Base-by-base conservation (phyloP, 2,113 vertebrate species). In the Petromus typicus region DNA sequence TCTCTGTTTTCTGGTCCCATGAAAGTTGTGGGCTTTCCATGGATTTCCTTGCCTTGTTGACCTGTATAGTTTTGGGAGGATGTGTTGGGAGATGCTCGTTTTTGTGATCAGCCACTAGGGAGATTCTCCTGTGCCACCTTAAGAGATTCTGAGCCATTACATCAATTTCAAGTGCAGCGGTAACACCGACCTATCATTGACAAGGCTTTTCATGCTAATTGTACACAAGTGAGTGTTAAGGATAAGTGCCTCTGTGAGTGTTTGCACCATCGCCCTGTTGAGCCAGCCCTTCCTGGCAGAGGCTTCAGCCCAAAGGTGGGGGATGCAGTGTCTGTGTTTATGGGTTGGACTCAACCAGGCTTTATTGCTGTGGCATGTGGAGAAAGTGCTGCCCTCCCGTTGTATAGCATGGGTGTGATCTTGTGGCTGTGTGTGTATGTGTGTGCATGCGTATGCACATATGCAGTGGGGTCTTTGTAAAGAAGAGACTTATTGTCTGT, bases 271-370 rank as follows among this genome's bases (percentile, higher is more conserved):
- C 13, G 20, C 20, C 71, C 51, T 61, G 54, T 51, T 30, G 20
- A 56, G 18, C 76, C 18, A 5, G 69, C 34, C 67, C 10, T 23
- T 64, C 59, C 18, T 59, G 43, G 1, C 1, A 11, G 87, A 13
- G 1, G 0, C 30, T 43, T 45, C 3, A 2, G 64, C 34, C 0
- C 0, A 10, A 7, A 34, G 14, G 1, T 14, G 20, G 34, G 34
- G 56, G 59, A 23, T 4, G 45, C 14, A 14, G 18, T 48, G 17
- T 64, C 83, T 59, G 37, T 0, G 0, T 16, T 34, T 25, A 3
- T 30, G 23, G 43, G 18, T 13, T 2, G 37, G 63, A 48, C 59
- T 37, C 4, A 3, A n/a, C 9, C n/a, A 59, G 7, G 7, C 7
- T 22, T 34, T 18, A 5, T n/a, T 14, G 10, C 9, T 17, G 40